A percentile compares a stretch with the other conserved stretches of the same genome.
phyloP scores from a whole-genome alignment of 2,113 vertebrate species.

The Rhagologus leucostigma region DNA sequence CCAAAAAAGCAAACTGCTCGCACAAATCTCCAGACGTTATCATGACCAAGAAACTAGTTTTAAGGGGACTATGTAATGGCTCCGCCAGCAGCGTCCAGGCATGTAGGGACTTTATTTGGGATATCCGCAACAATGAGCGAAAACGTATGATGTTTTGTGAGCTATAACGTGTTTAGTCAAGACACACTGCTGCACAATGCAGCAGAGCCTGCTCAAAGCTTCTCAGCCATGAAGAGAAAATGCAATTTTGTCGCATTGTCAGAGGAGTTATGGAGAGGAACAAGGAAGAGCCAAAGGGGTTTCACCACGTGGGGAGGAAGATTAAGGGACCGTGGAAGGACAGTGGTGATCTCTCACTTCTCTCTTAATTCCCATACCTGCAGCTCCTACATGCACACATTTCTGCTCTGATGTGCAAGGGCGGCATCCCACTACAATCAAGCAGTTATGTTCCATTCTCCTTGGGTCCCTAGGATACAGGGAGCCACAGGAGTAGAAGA shows the following conservation, averaged over 20 bases:
- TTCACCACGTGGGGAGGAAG: neutral
- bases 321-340: neutral
- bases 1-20: too few relatives aligned
- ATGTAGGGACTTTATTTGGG: neutral
- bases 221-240: conserved; percentile 17
- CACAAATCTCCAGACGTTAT: neutral
- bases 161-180: neutral
- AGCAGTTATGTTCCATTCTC: neutral
- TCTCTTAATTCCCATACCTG: neutral
- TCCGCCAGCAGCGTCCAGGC: neutral
- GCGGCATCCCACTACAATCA: neutral
- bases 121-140: neutral
- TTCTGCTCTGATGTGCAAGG: neutral
- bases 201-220: neutral
- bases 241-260: neutral
- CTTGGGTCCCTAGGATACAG: neutral
- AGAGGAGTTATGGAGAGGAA: neutral
- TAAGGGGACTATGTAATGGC: neutral
- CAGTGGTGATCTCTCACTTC: neutral
- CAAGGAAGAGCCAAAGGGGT: neutral
- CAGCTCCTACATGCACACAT: neutral
- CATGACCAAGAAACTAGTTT: neutral
- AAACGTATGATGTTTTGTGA: conserved; percentile 36
- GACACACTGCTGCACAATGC: neutral
- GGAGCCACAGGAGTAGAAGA: neutral